Evolutionary conservation across 2,797 vertebrate genomes (phyloP), one percentile per base, ranked within the genome.

Genomic region (Macroramphosus scolopax): DNA sequence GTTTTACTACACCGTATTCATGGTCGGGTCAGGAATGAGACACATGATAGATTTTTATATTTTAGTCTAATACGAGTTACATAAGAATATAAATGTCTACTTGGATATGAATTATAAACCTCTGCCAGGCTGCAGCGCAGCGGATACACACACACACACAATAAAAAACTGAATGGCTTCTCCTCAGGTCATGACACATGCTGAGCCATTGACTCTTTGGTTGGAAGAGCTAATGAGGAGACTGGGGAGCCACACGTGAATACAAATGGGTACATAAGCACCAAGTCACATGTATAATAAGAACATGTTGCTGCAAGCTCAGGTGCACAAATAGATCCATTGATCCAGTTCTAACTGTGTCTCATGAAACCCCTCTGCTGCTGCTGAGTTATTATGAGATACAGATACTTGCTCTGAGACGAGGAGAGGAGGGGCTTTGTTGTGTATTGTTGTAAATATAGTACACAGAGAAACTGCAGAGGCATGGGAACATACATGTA

Each of bases 281-380:
- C n/a, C n/a, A 8, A 13, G 16, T 8, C 9, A 17, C 33, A 11
- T 13, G 11, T 17, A 6, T 20, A 4, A 38, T 20, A 13, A 20
- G n/a, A 6, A 29, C 29, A 51, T 46, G 31, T 43, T 25, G 9
- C 28, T 45, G 38, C 28, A 42, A 25, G 36, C 29, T 33, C 14
- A 26, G 26, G 8, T 39, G 42, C 13, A 16, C 14, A 51, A 68
- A 44, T 33, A 10, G 68, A 61, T 47, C 24, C 25, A 75, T 66
- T 50, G 61, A 77, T 66, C 41, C 5, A n/a, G 49, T 55, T 56
- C 13, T 74, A 67, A 74, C 76, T 72, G 26, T 49, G 52, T 52
- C 47, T 24, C 1, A 9, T 58, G 54, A 49, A 54, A 29, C 56
- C 70, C 40, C 52, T 62, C 2, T 6, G 16, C 37, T 46, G 6